phyloP scores from a whole-genome alignment of 2,888 invertebrate species.

The Scrobipalpa atriplicella region DNA sequence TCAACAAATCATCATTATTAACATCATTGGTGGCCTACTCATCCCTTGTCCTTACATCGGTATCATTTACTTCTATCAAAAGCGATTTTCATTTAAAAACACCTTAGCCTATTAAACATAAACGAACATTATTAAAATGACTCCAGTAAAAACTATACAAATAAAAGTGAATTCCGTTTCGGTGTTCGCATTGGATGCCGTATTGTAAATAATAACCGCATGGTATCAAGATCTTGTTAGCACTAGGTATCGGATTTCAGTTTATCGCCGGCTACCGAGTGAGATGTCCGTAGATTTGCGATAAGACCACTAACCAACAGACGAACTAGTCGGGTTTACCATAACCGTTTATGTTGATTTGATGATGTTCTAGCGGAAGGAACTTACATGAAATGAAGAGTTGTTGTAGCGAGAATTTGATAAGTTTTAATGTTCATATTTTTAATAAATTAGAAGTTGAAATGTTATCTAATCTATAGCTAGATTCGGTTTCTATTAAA shows the following conservation, averaged over 20 bases:
- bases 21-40: too few species aligned
- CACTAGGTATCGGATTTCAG: conserved; percentile 76
- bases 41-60: too few species aligned
- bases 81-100: not conserved
- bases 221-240: conserved; percentile 72
- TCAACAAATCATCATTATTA: too few species aligned
- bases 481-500: too few species aligned
- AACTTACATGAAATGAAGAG: conserved; percentile 25
- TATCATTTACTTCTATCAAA: too few species aligned
- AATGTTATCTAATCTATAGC: too few species aligned
- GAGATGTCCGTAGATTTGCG: conserved; percentile 64
- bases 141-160: conserved; percentile 31
- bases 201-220: conserved; percentile 76
- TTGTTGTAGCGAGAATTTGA: not conserved
- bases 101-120: not conserved
- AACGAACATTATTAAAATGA: not conserved
- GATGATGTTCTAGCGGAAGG: conserved; percentile 21
- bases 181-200: conserved; percentile 47
- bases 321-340: conserved; percentile 2
- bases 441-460: too few species aligned
- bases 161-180: conserved; percentile 54
- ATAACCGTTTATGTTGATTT: conserved; percentile 18
- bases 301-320: conserved; percentile 42
- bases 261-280: conserved; percentile 70
- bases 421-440: not conserved